Evolutionary conservation across 2,888 invertebrate genomes (phyloP).

Genomic region (Tridacna gigas): DNA sequence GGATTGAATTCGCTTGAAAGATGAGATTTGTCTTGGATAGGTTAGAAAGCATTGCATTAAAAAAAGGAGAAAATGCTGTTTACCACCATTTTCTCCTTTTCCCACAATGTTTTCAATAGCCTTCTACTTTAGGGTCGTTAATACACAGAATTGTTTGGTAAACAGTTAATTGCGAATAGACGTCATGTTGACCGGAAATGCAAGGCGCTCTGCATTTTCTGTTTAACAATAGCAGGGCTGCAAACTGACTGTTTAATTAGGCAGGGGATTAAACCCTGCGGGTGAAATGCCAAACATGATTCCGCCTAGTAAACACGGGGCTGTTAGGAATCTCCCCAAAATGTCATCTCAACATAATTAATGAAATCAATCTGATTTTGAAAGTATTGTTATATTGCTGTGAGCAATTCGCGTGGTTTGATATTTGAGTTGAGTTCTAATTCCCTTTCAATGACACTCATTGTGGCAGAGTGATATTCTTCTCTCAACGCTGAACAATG

Average conservation of each 20-base stretch:
- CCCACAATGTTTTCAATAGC: not conserved
- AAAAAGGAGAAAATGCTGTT: too few relatives aligned
- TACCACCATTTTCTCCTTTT: not conserved
- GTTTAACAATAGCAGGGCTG: too few relatives aligned
- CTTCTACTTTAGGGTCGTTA: not conserved
- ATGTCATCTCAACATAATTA: conserved; percentile 16
- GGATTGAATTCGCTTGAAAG: too few relatives aligned
- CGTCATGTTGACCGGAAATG: too few relatives aligned
- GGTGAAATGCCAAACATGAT: conserved; percentile 2
- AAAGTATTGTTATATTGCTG: conserved; percentile 13
- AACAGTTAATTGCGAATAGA: not conserved
- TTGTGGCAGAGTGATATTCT: too few relatives aligned
- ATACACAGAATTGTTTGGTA: not conserved
- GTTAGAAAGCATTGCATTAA: too few relatives aligned
- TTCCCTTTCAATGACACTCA: not conserved
- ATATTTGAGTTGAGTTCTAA: not conserved
- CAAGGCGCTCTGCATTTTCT: too few relatives aligned
- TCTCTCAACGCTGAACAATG: too few relatives aligned
- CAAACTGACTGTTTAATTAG: not conserved
- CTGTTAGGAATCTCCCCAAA: conserved; percentile 2
- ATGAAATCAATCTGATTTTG: conserved; percentile 22
- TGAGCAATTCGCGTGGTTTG: not conserved
- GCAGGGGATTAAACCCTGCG: not conserved
- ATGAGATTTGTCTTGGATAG: too few relatives aligned
- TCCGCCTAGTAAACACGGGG: conserved; percentile 8